These are phyloP conservation scores for Hycleus cichorii DNA, from an alignment of 1,140 invertebrate species.

Conservation along the genomic window DNA sequence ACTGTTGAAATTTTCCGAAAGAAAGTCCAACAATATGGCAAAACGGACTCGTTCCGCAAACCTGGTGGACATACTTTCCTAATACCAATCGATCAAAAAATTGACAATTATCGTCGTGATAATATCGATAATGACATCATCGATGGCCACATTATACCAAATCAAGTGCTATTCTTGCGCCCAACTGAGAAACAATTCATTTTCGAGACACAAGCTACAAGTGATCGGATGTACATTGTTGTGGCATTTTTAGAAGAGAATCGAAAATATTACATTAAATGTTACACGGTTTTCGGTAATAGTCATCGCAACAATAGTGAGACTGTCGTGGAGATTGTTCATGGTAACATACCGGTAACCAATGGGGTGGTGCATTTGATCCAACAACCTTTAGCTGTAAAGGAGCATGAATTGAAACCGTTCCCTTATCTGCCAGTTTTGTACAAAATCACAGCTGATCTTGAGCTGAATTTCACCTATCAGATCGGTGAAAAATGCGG, in stretches of 20 bases:
- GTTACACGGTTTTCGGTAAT: slow-evolving; percentile 69
- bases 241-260: slow-evolving; percentile 42
- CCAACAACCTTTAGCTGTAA: slow-evolving; percentile 40
- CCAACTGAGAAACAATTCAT: slow-evolving; percentile 58
- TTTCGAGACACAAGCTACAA: slow-evolving; percentile 67
- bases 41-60: slow-evolving; percentile 1
- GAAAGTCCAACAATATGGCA: not conserved
- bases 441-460: slow-evolving; percentile 20
- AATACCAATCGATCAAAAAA: slow-evolving; percentile 75
- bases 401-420: slow-evolving; percentile 14
- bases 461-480: slow-evolving; percentile 15
- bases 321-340: slow-evolving; percentile 73
- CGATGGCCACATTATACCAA: slow-evolving; percentile 76
- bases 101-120: slow-evolving; percentile 34
- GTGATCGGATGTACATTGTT: slow-evolving; percentile 73
- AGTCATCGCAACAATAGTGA: slow-evolving; percentile 65
- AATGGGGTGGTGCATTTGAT: slow-evolving; percentile 89
- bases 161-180: slow-evolving; percentile 74
- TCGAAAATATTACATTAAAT: slow-evolving; percentile 69
- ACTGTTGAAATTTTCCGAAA: slow-evolving; percentile 1
- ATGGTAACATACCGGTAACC: slow-evolving; percentile 79
- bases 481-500: not conserved
- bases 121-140: slow-evolving; percentile 73
- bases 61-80: slow-evolving; percentile 71
- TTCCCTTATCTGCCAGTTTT: slow-evolving; percentile 25